A percentile compares a stretch with the other conserved stretches of the same genome.
These are phyloP conservation scores for Enteromius argenteus DNA, from an alignment of 2,797 vertebrate genomes.

Conservation along the genomic window DNA sequence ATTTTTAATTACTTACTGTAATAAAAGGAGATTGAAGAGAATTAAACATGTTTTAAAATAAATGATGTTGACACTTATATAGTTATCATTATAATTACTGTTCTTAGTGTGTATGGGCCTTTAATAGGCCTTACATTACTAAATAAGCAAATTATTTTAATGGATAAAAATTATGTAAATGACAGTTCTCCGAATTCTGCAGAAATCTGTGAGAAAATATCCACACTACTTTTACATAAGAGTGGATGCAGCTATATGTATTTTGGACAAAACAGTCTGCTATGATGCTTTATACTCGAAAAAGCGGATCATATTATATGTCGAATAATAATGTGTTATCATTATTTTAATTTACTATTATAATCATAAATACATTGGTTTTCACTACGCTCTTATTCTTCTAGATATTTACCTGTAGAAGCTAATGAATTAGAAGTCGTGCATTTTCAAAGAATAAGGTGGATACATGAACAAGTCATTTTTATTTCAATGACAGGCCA, in stretches of 20 bases:
- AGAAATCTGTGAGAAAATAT: neutral
- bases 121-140: neutral
- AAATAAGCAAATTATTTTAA: neutral
- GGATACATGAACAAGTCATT: neutral
- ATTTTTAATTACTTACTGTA: neutral
- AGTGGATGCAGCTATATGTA: neutral
- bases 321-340: neutral
- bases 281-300: neutral
- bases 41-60: neutral
- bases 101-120: neutral
- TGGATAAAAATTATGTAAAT: neutral
- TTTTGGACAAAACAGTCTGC: neutral
- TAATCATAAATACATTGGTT: neutral
- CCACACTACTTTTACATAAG: neutral
- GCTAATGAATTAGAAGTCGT: neutral
- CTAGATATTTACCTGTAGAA: neutral
- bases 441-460: neutral
- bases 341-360: neutral
- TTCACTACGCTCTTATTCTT: neutral
- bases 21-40: neutral
- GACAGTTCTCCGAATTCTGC: neutral
- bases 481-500: constrained; percentile 11
- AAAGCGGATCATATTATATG: neutral
- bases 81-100: neutral
- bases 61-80: neutral